These are phyloP conservation scores for Psammodynastes pulverulentus DNA, from an alignment of 2,113 vertebrate genomes.

Conservation along the genomic window DNA sequence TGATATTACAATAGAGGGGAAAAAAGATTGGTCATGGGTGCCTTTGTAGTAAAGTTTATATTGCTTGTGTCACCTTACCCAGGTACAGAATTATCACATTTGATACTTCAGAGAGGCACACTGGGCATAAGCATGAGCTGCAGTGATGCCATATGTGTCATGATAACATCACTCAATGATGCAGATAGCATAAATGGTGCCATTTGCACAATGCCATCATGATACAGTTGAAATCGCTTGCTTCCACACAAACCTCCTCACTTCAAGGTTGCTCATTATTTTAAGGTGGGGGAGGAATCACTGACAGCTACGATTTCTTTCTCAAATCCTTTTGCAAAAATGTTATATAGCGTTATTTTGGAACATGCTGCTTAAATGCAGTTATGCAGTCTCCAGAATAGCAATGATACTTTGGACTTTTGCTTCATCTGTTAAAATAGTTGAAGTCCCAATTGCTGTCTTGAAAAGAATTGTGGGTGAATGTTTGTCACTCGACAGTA, in stretches of 20 bases:
- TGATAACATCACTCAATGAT: not conserved
- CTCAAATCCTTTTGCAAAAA: not conserved
- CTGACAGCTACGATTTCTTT: not conserved
- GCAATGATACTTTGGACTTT: not conserved
- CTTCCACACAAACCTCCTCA: not conserved
- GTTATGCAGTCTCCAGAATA: not conserved
- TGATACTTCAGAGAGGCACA: not conserved
- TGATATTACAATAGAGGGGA: not conserved
- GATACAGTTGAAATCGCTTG: not conserved
- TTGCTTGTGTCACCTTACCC: not conserved
- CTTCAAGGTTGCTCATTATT: not conserved
- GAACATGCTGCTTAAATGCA: not conserved
- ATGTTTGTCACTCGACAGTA: not conserved
- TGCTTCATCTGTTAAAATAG: not conserved
- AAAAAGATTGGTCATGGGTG: not conserved
- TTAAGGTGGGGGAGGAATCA: not conserved
- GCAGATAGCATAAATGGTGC: not conserved
- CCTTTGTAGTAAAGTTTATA: not conserved
- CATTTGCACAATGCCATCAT: not conserved
- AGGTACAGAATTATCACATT: not conserved
- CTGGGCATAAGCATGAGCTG: not conserved
- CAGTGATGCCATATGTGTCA: not conserved
- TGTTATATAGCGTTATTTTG: not conserved
- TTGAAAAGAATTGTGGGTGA: not conserved
- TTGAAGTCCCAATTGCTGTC: not conserved